Base-by-base conservation (phyloP, 2,888 invertebrate genomes). In the Plagiodera versicolora region DNA sequence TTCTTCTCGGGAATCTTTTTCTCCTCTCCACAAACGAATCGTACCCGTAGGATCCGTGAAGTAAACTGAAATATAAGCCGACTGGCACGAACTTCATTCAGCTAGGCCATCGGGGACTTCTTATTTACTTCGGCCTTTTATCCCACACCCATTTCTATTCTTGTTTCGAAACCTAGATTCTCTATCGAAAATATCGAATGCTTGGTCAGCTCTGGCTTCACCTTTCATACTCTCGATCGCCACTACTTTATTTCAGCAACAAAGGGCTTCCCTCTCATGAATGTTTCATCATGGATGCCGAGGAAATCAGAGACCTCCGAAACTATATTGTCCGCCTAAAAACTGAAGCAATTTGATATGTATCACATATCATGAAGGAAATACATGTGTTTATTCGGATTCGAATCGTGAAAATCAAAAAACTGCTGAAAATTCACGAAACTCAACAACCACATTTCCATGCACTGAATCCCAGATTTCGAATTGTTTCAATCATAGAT, bases 121-220 rank as follows among this genome's bases (percentile, higher is more conserved):
- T 67, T 67, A 67, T 67, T 67, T 67, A 67, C 64, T 64, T 49
- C 5, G 62, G 52, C 60, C 66, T 58, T 63, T 63, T 63, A 63
- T 64, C 63, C 58, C 53, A 51, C 51, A 57, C 59, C 65, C 56
- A 58, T 54, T 63, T 61, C 56, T 63, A 61, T 65, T 67, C 55
- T 57, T 59, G 61, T 65, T 66, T 60, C 55, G 54, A 44, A 55
- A 60, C 14, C 56, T 55, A 53, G 62, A 60, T 52, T 54, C 61
- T 53, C 62, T 64, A 66, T 62, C 61, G 63, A 53, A 28, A 64
- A 61, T 57, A 63, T 64, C 50, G 60, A 60, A 56, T 59, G 56
- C 54, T 57, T 54, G 47, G 55, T 58, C 61, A 50, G 28, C 44
- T 47, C 53, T 30, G 58, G 58, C 44, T 44, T 30, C 35, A 53